These are phyloP conservation scores for Gryon sp. DNA, from an alignment of 1,140 invertebrate species.

Conservation along the genomic window DNA sequence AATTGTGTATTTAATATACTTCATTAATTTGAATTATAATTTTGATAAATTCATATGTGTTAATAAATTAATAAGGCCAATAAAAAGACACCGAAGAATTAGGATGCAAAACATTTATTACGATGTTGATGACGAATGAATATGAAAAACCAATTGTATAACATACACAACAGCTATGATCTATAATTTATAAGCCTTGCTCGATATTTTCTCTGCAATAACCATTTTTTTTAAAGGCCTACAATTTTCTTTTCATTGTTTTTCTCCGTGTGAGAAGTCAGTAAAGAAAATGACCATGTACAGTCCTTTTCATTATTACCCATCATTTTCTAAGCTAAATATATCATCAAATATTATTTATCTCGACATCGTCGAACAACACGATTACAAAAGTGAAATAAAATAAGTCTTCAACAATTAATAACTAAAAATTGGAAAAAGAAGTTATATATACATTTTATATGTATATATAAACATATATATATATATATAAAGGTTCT, in stretches of 20 bases:
- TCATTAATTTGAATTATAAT: too few relatives aligned
- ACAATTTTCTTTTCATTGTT: slow-evolving; percentile 40
- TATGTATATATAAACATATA: too few relatives aligned
- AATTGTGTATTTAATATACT: too few relatives aligned
- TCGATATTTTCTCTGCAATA: slow-evolving; percentile 41
- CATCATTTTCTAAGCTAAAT: slow-evolving; percentile 1
- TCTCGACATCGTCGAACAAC: background rate
- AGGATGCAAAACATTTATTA: slow-evolving; percentile 64
- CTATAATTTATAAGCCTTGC: slow-evolving; percentile 58
- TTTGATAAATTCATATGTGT: too few relatives aligned
- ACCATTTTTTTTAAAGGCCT: slow-evolving; percentile 46
- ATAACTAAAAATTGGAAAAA: slow-evolving; percentile 8
- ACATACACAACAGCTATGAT: slow-evolving; percentile 61
- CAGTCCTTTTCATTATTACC: slow-evolving; percentile 51
- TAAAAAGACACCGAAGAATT: slow-evolving; percentile 22
- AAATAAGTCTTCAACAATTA: background rate
- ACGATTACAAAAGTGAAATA: slow-evolving; percentile 9
- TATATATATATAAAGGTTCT: background rate
- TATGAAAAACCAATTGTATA: slow-evolving; percentile 60
- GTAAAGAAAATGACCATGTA: slow-evolving; percentile 41
- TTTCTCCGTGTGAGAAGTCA: slow-evolving; percentile 29
- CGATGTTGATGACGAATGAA: slow-evolving; percentile 57
- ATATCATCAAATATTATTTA: background rate
- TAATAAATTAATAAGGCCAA: too few relatives aligned
- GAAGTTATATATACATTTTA: too few relatives aligned